phyloP scores from a whole-genome alignment of 2,797 vertebrate genomes.

The Xenopus petersii region DNA sequence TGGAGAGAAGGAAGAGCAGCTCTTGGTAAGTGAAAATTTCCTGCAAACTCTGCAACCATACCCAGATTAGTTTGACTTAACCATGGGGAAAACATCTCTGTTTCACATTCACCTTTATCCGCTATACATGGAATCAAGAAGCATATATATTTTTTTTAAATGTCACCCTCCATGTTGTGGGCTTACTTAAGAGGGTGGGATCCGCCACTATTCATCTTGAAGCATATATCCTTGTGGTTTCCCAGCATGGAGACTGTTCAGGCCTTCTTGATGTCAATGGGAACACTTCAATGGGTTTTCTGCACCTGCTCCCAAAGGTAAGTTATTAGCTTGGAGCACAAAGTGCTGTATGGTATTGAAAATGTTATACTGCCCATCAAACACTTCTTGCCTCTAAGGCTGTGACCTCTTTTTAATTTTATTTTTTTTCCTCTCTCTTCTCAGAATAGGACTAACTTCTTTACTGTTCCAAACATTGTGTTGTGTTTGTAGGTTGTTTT shows the following conservation, averaged over 20 bases:
- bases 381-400: constrained; percentile 4
- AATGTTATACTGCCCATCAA: constrained; percentile 16
- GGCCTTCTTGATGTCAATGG: constrained; percentile 50
- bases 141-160: constrained; percentile 38
- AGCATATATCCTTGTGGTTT: constrained; percentile 51
- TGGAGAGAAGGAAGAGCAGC: constrained; percentile 88
- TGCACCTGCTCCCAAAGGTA: constrained; percentile 44
- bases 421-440: background rate
- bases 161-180: constrained; percentile 48
- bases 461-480: background rate
- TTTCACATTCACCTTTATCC: constrained; percentile 34
- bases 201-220: constrained; percentile 49
- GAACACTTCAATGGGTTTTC: constrained; percentile 48
- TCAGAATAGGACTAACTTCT: background rate
- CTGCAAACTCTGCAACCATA: constrained; percentile 23
- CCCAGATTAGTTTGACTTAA: constrained; percentile 32
- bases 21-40: constrained; percentile 79
- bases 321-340: constrained; percentile 24
- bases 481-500: constrained; percentile 9
- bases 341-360: constrained; percentile 2
- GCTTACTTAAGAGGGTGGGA: constrained; percentile 47
- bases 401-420: background rate
- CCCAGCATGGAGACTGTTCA: constrained; percentile 48
- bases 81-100: constrained; percentile 37
- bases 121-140: constrained; percentile 46